Percentiles rank a stretch among this genome's conserved stretches.
Conservation (phyloP, 2,113 vertebrate species). For the Herpailurus yagouaroundi region DNA sequence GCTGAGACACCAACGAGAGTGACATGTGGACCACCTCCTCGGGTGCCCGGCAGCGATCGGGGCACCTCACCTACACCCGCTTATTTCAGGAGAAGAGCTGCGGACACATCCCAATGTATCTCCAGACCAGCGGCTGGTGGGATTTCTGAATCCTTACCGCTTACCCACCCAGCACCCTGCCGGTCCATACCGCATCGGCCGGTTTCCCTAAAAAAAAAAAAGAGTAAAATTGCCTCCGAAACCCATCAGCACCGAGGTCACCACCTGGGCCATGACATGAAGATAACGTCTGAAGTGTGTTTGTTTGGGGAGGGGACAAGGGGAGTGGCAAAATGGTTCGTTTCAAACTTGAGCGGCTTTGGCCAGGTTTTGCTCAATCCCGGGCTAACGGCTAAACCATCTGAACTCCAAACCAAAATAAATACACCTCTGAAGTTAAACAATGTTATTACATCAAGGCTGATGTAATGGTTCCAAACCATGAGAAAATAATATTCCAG, state of each 20-base stretch:
- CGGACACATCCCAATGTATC: neutral
- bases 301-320: constrained; percentile 20
- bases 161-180: neutral
- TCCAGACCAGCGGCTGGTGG: neutral
- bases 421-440: constrained; percentile 87
- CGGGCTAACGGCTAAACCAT: constrained; percentile 84
- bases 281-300: constrained; percentile 39
- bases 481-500: constrained; percentile 85
- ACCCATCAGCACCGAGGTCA: constrained; percentile 20
- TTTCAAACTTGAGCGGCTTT: constrained; percentile 78
- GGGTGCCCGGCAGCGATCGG: fast-evolving
- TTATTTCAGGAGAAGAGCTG: neutral
- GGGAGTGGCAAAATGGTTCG: constrained; percentile 65
- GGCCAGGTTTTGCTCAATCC: constrained; percentile 83
- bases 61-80: fast-evolving
- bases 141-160: neutral
- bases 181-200: neutral
- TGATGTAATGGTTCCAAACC: constrained; percentile 87
- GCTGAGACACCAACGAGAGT: neutral
- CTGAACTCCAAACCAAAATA: constrained; percentile 88
- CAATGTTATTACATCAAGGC: constrained; percentile 87
- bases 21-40: fast-evolving
- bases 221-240: neutral
- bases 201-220: constrained; percentile 53
- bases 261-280: constrained; percentile 47